A percentile compares a stretch with the other conserved stretches of the same genome.
phyloP scores from a whole-genome alignment of 2,113 vertebrate genomes.

The Catharus fuscescens region DNA sequence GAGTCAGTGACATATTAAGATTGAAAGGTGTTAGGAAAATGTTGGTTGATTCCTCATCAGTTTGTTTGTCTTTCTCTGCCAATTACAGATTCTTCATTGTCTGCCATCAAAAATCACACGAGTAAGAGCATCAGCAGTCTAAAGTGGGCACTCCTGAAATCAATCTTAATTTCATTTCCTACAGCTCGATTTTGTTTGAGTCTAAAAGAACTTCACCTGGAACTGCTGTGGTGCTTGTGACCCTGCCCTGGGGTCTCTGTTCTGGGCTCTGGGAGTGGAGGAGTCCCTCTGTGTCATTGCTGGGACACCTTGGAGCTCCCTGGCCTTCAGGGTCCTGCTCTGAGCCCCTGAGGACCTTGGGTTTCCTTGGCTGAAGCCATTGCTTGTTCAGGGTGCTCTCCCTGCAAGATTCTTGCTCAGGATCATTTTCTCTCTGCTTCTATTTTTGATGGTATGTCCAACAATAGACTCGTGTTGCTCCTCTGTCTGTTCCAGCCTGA shows the following conservation, averaged over 20 bases:
- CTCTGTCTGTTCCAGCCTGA: neutral
- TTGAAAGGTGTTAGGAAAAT: slow-evolving; percentile 14
- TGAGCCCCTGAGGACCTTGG: neutral
- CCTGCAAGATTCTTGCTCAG: neutral
- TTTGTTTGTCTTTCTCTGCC: neutral
- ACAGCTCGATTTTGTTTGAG: slow-evolving; percentile 11
- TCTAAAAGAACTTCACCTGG: neutral
- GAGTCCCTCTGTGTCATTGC: neutral
- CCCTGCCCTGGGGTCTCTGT: neutral
- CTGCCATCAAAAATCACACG: slow-evolving; percentile 28
- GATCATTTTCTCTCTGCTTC: neutral
- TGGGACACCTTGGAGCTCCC: neutral
- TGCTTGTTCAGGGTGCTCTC: neutral
- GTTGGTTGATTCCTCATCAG: neutral
- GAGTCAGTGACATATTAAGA: neutral
- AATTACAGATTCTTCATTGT: neutral
- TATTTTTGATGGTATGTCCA: neutral
- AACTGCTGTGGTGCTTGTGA: neutral
- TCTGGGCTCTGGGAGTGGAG: neutral
- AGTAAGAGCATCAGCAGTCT: neutral
- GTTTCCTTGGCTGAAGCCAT: neutral
- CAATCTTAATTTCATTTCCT: slow-evolving; percentile 49
- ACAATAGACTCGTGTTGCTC: neutral
- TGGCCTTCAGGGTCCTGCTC: neutral
- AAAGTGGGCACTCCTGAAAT: neutral